Evolutionary conservation across 2,113 vertebrate species (phyloP).

Genomic region (Rissa tridactyla): DNA sequence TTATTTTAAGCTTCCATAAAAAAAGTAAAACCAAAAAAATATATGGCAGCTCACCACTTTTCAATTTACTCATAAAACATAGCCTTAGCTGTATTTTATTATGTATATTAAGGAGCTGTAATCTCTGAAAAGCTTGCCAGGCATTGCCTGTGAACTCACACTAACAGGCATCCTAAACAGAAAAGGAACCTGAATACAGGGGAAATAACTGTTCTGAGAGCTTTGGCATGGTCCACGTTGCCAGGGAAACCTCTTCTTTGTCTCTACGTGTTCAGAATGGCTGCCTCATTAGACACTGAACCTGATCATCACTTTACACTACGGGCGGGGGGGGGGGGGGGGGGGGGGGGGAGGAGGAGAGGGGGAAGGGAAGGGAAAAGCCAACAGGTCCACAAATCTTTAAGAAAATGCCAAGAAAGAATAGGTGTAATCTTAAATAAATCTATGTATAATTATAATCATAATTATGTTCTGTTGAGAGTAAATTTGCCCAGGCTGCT

Average conservation of each 20-base stretch:
- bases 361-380: neutral
- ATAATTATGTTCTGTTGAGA: neutral
- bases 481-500: slow-evolving; percentile 23
- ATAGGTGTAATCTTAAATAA: neutral
- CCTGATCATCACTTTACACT: slow-evolving; percentile 54
- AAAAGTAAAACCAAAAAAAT: neutral
- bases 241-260: slow-evolving; percentile 81
- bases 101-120: slow-evolving; percentile 1
- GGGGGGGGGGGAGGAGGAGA: neutral
- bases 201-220: slow-evolving; percentile 72
- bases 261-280: slow-evolving; percentile 81
- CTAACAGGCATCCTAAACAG: slow-evolving; percentile 62
- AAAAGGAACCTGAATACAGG: slow-evolving; percentile 56
- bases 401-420: slow-evolving; percentile 45
- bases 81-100: neutral
- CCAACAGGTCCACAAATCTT: slow-evolving; percentile 55
- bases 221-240: slow-evolving; percentile 75
- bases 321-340: neutral
- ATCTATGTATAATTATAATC: neutral
- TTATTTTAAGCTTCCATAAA: neutral
- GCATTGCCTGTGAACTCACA: slow-evolving; percentile 61
- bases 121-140: slow-evolving; percentile 56
- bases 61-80: slow-evolving; percentile 3
- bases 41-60: neutral
- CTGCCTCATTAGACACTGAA: slow-evolving; percentile 73